phyloP scores from a whole-genome alignment of 2,113 vertebrate species.

The Electrona antarctica region DNA sequence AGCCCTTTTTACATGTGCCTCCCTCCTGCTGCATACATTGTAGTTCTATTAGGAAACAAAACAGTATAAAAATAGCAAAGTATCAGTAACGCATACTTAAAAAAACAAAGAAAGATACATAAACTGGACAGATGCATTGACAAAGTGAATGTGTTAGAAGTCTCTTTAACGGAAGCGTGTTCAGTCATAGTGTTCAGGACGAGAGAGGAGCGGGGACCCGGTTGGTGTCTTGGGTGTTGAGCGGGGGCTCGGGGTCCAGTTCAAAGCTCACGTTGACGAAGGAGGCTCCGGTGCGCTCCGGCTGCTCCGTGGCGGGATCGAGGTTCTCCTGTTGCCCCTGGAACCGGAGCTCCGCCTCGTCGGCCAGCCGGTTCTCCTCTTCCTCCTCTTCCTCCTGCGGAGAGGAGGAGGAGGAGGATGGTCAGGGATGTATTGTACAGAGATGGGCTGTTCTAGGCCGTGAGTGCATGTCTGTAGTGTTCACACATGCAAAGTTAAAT shows the following conservation, averaged over 20 bases:
- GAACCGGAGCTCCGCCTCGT: constrained; percentile 87
- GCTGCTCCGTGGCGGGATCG: constrained; percentile 78
- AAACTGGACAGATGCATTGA: too few relatives aligned
- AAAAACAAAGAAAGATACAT: constrained; percentile 3
- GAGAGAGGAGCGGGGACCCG: constrained; percentile 81
- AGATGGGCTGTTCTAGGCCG: too few relatives aligned
- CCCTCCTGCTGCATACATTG: constrained; percentile 11
- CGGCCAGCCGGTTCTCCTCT: constrained; percentile 90
- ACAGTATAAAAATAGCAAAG: constrained; percentile 39
- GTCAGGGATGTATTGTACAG: not conserved
- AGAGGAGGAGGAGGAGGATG: not conserved
- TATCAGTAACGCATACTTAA: constrained; percentile 26
- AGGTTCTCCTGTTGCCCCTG: constrained; percentile 78
- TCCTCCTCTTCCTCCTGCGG: constrained; percentile 93
- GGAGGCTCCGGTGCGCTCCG: constrained; percentile 80
- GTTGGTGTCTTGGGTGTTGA: constrained; percentile 73
- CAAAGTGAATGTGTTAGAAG: not conserved
- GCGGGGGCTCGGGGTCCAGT: constrained; percentile 81
- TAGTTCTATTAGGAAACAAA: constrained; percentile 26
- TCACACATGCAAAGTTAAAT: too few relatives aligned
- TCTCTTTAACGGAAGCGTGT: not conserved
- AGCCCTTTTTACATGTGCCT: constrained; percentile 43
- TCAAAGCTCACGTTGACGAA: constrained; percentile 95
- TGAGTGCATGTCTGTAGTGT: too few relatives aligned
- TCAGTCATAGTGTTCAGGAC: constrained; percentile 69